Conservation (phyloP, 2,113 vertebrate genomes). For the Clarias gariepinus region DNA sequence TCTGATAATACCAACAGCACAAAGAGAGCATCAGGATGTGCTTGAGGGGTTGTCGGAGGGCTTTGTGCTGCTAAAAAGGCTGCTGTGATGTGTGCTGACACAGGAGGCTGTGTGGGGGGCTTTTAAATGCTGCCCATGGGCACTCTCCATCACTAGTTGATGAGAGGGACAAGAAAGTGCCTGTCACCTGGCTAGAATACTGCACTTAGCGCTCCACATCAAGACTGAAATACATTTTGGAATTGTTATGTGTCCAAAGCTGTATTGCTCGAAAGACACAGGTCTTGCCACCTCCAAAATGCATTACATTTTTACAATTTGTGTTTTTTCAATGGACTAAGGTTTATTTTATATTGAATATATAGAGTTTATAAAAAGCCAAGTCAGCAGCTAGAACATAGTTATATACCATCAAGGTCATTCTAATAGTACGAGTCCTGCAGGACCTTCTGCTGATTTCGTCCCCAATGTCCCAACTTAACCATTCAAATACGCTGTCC, state of each 20-base stretch:
- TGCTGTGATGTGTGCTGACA: slow-evolving; percentile 72
- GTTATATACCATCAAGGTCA: slow-evolving; percentile 41
- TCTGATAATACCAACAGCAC: slow-evolving; percentile 59
- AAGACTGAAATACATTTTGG: not conserved
- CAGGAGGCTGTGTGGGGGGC: slow-evolving; percentile 64
- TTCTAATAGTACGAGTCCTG: slow-evolving; percentile 34
- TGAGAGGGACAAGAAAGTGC: slow-evolving; percentile 68
- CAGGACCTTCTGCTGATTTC: slow-evolving; percentile 31
- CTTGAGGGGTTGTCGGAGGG: slow-evolving; percentile 72
- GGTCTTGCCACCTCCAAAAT: not conserved
- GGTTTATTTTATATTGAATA: not conserved
- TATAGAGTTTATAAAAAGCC: not conserved
- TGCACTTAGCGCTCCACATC: slow-evolving; percentile 61
- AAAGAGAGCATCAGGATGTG: slow-evolving; percentile 65
- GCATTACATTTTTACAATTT: not conserved
- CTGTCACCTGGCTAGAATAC: slow-evolving; percentile 64
- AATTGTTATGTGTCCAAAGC: slow-evolving; percentile 24
- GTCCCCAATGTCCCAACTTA: slow-evolving; percentile 38
- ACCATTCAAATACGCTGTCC: slow-evolving; percentile 52
- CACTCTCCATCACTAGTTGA: slow-evolving; percentile 68
- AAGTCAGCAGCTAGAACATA: slow-evolving; percentile 29
- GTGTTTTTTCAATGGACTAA: not conserved
- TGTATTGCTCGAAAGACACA: slow-evolving; percentile 6
- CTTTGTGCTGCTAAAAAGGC: slow-evolving; percentile 71
- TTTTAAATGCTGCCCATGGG: slow-evolving; percentile 72